Percentiles rank a stretch among this genome's conserved stretches.
phyloP scores from a whole-genome alignment of 2,113 vertebrate genomes.

The Ginglymostoma cirratum region DNA sequence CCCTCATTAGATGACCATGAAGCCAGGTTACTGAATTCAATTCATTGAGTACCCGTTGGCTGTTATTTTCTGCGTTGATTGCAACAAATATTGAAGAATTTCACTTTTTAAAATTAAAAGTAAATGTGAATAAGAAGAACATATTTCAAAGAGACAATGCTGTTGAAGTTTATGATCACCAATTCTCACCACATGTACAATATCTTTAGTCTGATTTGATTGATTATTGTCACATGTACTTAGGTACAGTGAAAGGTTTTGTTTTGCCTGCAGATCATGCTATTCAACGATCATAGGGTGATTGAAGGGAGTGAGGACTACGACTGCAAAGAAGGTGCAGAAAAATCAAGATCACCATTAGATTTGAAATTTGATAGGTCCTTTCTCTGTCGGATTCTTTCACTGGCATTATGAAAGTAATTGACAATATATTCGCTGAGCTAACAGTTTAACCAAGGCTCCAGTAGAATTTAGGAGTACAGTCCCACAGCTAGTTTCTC shows the following conservation, averaged over 20 bases:
- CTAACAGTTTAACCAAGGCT: background rate
- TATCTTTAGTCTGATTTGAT: no score
- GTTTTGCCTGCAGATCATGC: no score
- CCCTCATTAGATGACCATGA: background rate
- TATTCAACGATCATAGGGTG: no score
- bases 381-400: background rate
- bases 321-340: no score
- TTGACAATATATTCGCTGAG: background rate
- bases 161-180: background rate
- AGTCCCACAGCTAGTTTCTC: conserved; percentile 12
- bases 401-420: background rate
- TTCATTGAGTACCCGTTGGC: background rate
- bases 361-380: no score
- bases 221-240: no score
- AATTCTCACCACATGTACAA: background rate
- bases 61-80: background rate
- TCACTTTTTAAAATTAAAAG: background rate
- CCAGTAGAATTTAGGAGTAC: no score
- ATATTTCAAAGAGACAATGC: background rate
- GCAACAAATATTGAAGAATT: background rate
- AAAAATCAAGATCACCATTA: no score
- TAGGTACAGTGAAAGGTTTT: no score
- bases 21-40: background rate
- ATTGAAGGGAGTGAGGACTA: no score
- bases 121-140: background rate